Conservation (phyloP, 2,888 invertebrate genomes). For the Hecatera dysodea region DNA sequence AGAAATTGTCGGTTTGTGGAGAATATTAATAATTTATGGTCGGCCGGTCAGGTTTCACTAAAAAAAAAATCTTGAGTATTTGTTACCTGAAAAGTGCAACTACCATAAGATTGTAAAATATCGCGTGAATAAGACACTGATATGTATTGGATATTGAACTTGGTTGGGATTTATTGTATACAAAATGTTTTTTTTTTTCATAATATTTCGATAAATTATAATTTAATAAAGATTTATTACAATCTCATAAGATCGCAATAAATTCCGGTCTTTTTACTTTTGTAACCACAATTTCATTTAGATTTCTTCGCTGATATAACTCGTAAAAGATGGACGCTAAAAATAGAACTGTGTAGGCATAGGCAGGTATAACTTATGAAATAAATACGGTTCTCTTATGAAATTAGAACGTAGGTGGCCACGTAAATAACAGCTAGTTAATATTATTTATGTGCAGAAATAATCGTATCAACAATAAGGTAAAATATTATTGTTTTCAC, state of each 20-base stretch:
- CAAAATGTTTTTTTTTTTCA: too few relatives aligned
- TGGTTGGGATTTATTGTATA: too few relatives aligned
- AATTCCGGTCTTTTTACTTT: too few relatives aligned
- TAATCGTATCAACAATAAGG: background rate
- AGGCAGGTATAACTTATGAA: background rate
- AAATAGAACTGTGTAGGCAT: background rate
- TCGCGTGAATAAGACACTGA: too few relatives aligned
- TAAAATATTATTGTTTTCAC: background rate
- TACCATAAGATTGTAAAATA: too few relatives aligned
- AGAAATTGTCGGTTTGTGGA: background rate
- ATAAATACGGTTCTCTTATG: background rate
- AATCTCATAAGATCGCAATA: too few relatives aligned
- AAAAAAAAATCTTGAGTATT: too few relatives aligned
- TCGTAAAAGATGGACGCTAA: background rate
- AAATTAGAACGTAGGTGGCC: background rate
- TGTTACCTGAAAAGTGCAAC: too few relatives aligned
- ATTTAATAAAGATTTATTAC: too few relatives aligned
- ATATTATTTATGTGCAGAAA: background rate
- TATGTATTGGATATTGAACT: too few relatives aligned
- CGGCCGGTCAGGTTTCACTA: background rate
- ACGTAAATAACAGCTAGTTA: background rate
- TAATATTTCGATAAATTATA: too few relatives aligned
- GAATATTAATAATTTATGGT: conserved; percentile 12
- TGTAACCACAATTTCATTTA: background rate
- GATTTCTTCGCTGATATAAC: background rate